A percentile compares a stretch with the other conserved stretches of the same genome.
Conservation (phyloP, 2,888 invertebrate species). For the Itoplectis maculator region DNA sequence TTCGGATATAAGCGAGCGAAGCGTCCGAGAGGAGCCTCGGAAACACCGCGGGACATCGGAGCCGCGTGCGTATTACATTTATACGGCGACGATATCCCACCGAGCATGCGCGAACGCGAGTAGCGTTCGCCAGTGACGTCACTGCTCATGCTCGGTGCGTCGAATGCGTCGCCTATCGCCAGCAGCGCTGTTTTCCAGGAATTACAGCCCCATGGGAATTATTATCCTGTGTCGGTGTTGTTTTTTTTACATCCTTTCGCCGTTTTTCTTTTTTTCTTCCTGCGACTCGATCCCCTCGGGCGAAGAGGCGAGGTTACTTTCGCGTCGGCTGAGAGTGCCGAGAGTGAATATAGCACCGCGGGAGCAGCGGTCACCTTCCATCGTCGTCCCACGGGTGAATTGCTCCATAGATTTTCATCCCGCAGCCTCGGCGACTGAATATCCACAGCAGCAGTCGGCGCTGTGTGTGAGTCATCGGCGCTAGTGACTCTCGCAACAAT, state of each 20-base stretch:
- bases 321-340: slow-evolving; percentile 25
- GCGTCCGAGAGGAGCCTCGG: neutral
- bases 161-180: no score
- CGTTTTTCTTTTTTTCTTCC: neutral
- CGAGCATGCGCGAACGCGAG: slow-evolving; percentile 35
- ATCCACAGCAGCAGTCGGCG: slow-evolving; percentile 21
- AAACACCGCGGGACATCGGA: neutral
- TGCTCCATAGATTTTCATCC: slow-evolving; percentile 63
- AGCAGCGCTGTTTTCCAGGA: slow-evolving; percentile 49
- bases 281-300: slow-evolving; percentile 2
- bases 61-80: slow-evolving; percentile 24
- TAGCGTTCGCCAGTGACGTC: slow-evolving; percentile 25
- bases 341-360: slow-evolving; percentile 40
- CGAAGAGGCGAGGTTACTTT: slow-evolving; percentile 22
- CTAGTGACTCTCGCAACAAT: slow-evolving; percentile 48
- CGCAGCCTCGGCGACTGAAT: slow-evolving; percentile 29
- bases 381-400: slow-evolving; percentile 68
- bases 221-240: slow-evolving; percentile 1
- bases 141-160: neutral
- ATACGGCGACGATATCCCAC: neutral
- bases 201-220: slow-evolving; percentile 43
- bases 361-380: slow-evolving; percentile 65
- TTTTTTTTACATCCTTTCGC: slow-evolving; percentile 2
- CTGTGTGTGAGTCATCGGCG: slow-evolving; percentile 52
- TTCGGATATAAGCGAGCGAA: slow-evolving; percentile 9